Base-by-base conservation (phyloP, 1,140 invertebrate species). In the Saxidomus purpurata region DNA sequence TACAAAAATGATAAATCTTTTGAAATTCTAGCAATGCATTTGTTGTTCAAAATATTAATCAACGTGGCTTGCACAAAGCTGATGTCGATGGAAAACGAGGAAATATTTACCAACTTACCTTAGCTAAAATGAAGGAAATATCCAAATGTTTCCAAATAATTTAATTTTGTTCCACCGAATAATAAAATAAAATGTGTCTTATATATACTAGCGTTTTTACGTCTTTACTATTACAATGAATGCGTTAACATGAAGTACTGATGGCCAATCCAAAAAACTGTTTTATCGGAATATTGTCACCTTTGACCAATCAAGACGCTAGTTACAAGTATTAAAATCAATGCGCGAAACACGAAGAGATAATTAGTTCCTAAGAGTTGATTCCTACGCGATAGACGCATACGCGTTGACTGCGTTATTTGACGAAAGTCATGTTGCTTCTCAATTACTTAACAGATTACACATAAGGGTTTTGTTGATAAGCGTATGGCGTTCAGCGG, bases 251-350 rank as follows among this genome's bases (percentile, higher is more conserved):
- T 71, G 31, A 36, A 22, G 67, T 36, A 71, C 36, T 63, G 25
- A 82, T 63, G 34, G 59, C 80, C 80, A 82, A 82, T 82, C 80
- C 34, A 43, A 43, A 40, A 36, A 61, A 22, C 11, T 34, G 55
- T 61, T 67, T 31, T 82, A 61, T 43, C 38, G 55, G 28, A 43
- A 38, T 55, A 19, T 63, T 63, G 59, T 82, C 80, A 67, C 80
- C 80, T 82, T 63, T 67, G 38, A 63, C 80, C 80, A 82, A 82
- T 82, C 80, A 63, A 38, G 38, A 43, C 31, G 80, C 59, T 9
- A 34, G 55, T 61, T 63, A 63, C 80, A 82, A 63, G 80, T 63
- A 59, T 1, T 67, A 38, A 55, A 59, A 52, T 31, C 77, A 77
- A 77, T 43, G 38, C 36, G 74, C 36, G 47, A 34, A 77, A 77